A percentile compares a stretch with the other conserved stretches of the same genome.
phyloP scores from a whole-genome alignment of 2,888 invertebrate genomes.

The Panopea generosa region DNA sequence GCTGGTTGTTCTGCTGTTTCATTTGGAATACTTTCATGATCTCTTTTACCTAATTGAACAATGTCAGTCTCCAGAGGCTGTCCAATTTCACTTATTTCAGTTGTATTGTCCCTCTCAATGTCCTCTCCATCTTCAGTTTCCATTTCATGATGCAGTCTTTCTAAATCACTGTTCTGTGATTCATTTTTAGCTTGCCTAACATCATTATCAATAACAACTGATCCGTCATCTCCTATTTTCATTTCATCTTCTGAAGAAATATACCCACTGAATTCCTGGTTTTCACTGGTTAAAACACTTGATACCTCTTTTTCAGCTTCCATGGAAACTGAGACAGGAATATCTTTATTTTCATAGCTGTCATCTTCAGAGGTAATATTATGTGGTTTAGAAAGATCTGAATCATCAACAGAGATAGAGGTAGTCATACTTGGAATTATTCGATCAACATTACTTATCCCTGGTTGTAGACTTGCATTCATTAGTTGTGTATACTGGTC shows the following conservation, averaged over 20 bases:
- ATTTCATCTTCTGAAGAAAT: too few relatives aligned
- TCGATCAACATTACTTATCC: background rate
- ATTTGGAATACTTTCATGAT: constrained; percentile 15
- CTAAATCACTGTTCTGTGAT: background rate
- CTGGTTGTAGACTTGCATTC: constrained; percentile 10
- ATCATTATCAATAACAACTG: too few relatives aligned
- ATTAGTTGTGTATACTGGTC: constrained; percentile 63
- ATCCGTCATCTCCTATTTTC: too few relatives aligned
- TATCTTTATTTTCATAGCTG: background rate
- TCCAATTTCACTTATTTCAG: constrained; percentile 8
- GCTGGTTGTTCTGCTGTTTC: constrained; percentile 1
- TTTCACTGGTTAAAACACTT: background rate
- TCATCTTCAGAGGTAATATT: background rate
- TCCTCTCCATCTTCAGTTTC: constrained; percentile 18
- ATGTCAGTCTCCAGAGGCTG: too few relatives aligned
- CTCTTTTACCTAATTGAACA: constrained; percentile 36
- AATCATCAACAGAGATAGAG: constrained; percentile 54
- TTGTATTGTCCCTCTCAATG: constrained; percentile 21
- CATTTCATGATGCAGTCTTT: background rate
- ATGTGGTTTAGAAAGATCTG: constrained; percentile 9
- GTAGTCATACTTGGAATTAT: constrained; percentile 15
- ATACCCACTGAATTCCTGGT: background rate
- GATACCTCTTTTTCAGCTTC: background rate
- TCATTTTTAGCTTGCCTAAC: background rate
- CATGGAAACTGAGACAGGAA: background rate